These are phyloP conservation scores for Adela reaumurella DNA, from an alignment of 2,888 invertebrate species.

Conservation along the genomic window DNA sequence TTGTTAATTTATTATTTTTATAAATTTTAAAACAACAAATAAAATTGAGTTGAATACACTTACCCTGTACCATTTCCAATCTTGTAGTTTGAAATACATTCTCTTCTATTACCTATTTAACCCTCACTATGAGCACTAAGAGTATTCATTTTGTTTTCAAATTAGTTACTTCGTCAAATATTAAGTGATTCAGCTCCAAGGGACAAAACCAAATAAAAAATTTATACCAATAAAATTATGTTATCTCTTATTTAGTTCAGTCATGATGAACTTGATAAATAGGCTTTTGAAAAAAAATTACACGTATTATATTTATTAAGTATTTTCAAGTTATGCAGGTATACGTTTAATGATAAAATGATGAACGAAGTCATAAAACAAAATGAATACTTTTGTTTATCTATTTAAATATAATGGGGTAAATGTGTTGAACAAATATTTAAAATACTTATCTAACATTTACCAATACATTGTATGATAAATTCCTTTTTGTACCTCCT, in stretches of 20 bases:
- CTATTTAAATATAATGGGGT: conserved; percentile 15
- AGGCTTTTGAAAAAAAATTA: too few species aligned
- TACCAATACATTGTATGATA: conserved; percentile 31
- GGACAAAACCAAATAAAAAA: too few species aligned
- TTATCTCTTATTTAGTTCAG: too few species aligned
- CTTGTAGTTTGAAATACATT: background rate
- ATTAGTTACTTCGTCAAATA: too few species aligned
- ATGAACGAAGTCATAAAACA: background rate
- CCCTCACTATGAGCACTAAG: background rate
- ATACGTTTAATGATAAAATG: too few species aligned
- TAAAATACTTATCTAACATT: conserved; percentile 45
- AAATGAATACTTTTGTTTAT: background rate
- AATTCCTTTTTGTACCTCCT: too few species aligned
- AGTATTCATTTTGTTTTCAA: background rate
- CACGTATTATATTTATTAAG: too few species aligned
- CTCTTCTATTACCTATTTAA: background rate
- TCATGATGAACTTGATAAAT: too few species aligned
- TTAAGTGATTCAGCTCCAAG: too few species aligned
- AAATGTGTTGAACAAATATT: conserved; percentile 31
- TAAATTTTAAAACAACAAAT: background rate
- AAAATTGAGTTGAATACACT: background rate
- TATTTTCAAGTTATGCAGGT: too few species aligned
- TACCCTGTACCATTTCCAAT: background rate
- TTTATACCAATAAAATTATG: too few species aligned
- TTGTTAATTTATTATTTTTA: background rate